phyloP scores from a whole-genome alignment of 2,888 invertebrate species.

The Allolobophora icterica region DNA sequence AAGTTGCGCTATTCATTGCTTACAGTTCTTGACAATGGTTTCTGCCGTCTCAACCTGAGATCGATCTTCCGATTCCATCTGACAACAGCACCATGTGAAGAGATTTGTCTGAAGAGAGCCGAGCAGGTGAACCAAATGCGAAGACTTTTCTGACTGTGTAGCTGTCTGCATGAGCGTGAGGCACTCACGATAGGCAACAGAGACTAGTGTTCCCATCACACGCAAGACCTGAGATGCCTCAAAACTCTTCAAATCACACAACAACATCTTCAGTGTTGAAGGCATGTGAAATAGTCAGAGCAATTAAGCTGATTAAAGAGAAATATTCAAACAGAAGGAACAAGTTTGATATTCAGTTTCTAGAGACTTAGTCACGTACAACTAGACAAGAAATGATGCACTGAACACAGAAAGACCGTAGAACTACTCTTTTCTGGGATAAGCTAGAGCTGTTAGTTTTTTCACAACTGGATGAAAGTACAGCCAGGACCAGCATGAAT shows the following conservation, averaged over 20 bases:
- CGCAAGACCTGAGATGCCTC: constrained; percentile 54
- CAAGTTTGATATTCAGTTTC: too few species aligned
- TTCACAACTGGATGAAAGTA: too few species aligned
- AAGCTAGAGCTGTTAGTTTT: too few species aligned
- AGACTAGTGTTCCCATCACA: constrained; percentile 61
- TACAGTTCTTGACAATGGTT: constrained; percentile 9
- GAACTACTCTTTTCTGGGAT: too few species aligned
- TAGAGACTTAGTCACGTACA: too few species aligned
- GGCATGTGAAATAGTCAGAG: too few species aligned
- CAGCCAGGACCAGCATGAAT: too few species aligned
- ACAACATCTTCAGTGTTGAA: too few species aligned
- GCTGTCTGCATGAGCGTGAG: constrained; percentile 49
- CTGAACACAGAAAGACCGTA: too few species aligned
- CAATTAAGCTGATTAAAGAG: neutral
- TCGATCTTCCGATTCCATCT: constrained; percentile 46
- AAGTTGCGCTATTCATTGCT: neutral
- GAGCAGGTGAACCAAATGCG: constrained; percentile 59
- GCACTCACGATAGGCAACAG: constrained; percentile 60
- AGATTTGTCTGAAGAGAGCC: constrained; percentile 62
- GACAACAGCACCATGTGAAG: constrained; percentile 59
- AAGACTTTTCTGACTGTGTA: constrained; percentile 52
- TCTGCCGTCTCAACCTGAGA: neutral
- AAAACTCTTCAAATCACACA: constrained; percentile 52
- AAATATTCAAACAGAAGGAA: too few species aligned
- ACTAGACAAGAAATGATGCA: too few species aligned